Evolutionary conservation across 2,113 vertebrate species (phyloP).

Genomic region (Tylochromis polylepis): DNA sequence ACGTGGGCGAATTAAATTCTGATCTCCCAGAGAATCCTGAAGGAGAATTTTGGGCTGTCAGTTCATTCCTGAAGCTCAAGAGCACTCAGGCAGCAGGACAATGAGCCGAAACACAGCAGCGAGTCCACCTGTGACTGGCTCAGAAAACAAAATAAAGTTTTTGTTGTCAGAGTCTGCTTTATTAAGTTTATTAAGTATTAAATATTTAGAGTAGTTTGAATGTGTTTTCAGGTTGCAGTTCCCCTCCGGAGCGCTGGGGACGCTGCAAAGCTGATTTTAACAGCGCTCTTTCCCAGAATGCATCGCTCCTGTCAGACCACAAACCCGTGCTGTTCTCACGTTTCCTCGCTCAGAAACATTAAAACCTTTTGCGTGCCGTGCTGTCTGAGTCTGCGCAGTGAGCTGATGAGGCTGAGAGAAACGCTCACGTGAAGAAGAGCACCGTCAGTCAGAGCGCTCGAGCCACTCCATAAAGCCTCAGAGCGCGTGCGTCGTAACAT

Average conservation of each 20-base stretch:
- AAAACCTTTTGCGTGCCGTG: not conserved
- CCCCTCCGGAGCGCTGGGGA: not conserved
- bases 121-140: not conserved
- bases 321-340: accelerated
- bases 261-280: not conserved
- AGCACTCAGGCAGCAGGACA: no score
- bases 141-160: not conserved
- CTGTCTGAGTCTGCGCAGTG: not conserved
- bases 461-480: accelerated
- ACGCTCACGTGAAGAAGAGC: not conserved
- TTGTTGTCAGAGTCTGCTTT: accelerated
- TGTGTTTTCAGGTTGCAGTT: not conserved
- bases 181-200: not conserved
- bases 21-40: no score
- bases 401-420: not conserved
- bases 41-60: no score
- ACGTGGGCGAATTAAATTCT: no score
- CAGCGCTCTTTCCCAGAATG: slow-evolving; percentile 30
- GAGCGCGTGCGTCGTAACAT: accelerated
- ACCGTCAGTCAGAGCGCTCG: not conserved
- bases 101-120: not conserved
- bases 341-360: not conserved
- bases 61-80: no score
- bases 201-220: not conserved
- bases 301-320: not conserved